Evolutionary conservation across 1,140 invertebrate species (phyloP).

Genomic region (Zophobas atratus): DNA sequence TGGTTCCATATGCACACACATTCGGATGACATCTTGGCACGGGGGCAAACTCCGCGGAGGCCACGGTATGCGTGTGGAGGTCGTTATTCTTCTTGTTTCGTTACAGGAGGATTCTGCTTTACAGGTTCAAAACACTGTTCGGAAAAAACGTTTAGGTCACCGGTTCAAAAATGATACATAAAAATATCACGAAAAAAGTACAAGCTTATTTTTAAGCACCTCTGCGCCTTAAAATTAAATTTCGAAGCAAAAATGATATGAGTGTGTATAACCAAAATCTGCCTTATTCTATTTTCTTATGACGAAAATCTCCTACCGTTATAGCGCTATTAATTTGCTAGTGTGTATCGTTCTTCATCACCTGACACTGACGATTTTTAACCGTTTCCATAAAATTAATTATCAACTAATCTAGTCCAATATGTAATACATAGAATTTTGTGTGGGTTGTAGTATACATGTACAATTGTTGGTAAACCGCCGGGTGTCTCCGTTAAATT

Average conservation of each 20-base stretch:
- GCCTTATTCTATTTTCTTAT: slow-evolving; percentile 79
- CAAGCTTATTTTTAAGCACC: slow-evolving; percentile 81
- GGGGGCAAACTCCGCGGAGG: slow-evolving; percentile 44
- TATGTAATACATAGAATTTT: slow-evolving; percentile 70
- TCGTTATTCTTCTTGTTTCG: slow-evolving; percentile 56
- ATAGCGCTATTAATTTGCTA: slow-evolving; percentile 68
- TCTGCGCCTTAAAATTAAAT: slow-evolving; percentile 79
- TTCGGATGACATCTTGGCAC: slow-evolving; percentile 62
- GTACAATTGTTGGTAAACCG: slow-evolving; percentile 70
- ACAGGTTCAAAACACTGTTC: slow-evolving; percentile 64
- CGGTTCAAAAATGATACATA: slow-evolving; percentile 66
- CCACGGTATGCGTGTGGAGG: slow-evolving; percentile 60
- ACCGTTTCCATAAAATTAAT: slow-evolving; percentile 67
- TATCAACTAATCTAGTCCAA: slow-evolving; percentile 70
- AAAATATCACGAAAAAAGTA: slow-evolving; percentile 79
- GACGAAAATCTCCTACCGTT: slow-evolving; percentile 70
- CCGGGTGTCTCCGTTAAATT: slow-evolving; percentile 66
- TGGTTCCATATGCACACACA: slow-evolving; percentile 68
- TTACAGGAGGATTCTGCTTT: slow-evolving; percentile 56
- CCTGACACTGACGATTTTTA: slow-evolving; percentile 68
- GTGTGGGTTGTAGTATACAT: slow-evolving; percentile 72
- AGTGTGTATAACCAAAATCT: slow-evolving; percentile 79
- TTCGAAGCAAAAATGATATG: slow-evolving; percentile 70
- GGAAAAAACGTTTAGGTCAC: slow-evolving; percentile 68
- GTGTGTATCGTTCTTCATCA: slow-evolving; percentile 68